phyloP scores from a whole-genome alignment of 2,888 invertebrate species.

The Conistra vaccinii region DNA sequence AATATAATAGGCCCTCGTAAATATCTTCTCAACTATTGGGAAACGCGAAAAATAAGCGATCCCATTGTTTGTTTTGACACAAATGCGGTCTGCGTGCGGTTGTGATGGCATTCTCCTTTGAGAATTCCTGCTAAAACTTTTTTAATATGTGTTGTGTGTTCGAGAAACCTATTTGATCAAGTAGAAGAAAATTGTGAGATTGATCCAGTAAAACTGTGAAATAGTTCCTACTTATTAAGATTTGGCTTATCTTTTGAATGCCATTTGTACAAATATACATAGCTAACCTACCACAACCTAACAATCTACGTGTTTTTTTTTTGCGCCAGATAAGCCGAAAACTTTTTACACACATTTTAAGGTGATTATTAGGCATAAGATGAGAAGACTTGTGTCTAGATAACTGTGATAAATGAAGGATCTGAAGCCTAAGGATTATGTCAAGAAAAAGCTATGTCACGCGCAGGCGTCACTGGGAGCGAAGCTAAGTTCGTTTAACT shows the following conservation, averaged over 20 bases:
- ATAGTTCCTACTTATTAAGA: background rate
- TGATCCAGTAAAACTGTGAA: background rate
- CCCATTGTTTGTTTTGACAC: slow-evolving; percentile 38
- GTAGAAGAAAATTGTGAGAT: slow-evolving; percentile 9
- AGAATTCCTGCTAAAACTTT: slow-evolving; percentile 38
- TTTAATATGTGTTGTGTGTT: slow-evolving; percentile 37
- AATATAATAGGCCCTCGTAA: background rate
- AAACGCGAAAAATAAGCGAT: slow-evolving; percentile 23
- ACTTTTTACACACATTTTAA: background rate
- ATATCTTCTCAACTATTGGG: slow-evolving; percentile 21
- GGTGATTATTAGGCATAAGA: slow-evolving; percentile 26
- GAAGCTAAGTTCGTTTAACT: too few species aligned
- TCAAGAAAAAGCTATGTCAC: slow-evolving; percentile 12
- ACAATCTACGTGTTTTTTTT: background rate
- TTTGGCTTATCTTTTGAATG: background rate
- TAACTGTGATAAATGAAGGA: slow-evolving; percentile 38
- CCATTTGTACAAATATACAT: background rate
- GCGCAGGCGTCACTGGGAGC: background rate
- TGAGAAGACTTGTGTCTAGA: slow-evolving; percentile 19
- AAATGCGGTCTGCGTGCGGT: slow-evolving; percentile 25
- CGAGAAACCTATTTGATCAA: slow-evolving; percentile 5
- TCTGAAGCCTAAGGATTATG: slow-evolving; percentile 30
- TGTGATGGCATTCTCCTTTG: slow-evolving; percentile 31
- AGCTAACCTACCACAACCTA: background rate
- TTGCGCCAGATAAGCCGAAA: background rate